These are phyloP conservation scores for Trematomus loennbergii DNA, from an alignment of 2,113 vertebrate genomes.

Conservation along the genomic window DNA sequence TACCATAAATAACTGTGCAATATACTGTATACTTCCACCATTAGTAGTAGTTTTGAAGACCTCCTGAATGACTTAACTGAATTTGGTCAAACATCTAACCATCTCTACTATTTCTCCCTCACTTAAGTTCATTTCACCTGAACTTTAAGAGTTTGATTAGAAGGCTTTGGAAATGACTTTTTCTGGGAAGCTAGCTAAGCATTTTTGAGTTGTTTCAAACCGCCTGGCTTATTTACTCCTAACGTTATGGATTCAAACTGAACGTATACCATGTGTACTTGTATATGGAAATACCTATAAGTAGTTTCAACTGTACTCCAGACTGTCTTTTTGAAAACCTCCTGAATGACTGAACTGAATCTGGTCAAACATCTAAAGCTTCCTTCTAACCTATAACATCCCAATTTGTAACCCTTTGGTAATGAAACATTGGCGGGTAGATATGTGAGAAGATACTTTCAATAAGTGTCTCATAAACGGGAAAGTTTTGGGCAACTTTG, in stretches of 20 bases:
- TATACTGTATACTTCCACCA: too few species aligned
- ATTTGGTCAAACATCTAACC: too few species aligned
- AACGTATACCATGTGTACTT: background rate
- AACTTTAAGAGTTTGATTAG: slow-evolving; percentile 36
- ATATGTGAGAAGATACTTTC: background rate
- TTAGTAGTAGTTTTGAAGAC: too few species aligned
- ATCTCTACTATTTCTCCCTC: slow-evolving; percentile 14
- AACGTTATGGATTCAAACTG: background rate
- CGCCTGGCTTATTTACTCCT: slow-evolving; percentile 9
- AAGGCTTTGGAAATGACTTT: slow-evolving; percentile 13
- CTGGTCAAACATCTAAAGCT: background rate
- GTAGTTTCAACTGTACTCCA: background rate
- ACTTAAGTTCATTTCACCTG: slow-evolving; percentile 33
- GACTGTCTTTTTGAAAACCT: too few species aligned
- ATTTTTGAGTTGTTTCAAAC: slow-evolving; percentile 15
- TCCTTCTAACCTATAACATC: background rate
- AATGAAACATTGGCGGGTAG: background rate
- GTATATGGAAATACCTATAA: fast-evolving
- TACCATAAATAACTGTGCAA: too few species aligned
- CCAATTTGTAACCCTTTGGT: background rate
- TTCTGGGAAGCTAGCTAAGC: background rate
- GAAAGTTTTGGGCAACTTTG: slow-evolving; percentile 9
- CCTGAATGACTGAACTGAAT: too few species aligned
- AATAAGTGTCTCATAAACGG: too few species aligned
- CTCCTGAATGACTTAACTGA: too few species aligned